Evolutionary conservation across 1,140 invertebrate genomes (phyloP).

Genomic region (Microvelia longipes): DNA sequence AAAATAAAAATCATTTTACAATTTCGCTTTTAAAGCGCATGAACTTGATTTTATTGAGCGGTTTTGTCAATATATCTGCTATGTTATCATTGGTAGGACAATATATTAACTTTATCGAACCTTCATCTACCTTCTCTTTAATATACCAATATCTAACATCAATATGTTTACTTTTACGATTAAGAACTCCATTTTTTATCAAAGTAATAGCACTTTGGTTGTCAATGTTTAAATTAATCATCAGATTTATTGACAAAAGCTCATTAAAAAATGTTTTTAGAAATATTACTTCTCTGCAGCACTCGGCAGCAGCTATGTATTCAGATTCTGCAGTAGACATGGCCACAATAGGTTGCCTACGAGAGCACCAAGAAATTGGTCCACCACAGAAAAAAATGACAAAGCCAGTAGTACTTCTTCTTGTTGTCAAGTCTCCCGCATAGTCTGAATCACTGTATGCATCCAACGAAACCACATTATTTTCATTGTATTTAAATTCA

Average conservation of each 20-base stretch:
- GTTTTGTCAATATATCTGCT: not conserved
- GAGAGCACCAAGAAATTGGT: slow-evolving; percentile 23
- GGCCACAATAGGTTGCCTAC: slow-evolving; percentile 10
- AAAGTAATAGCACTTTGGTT: not conserved
- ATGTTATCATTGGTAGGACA: not conserved
- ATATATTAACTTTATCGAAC: not conserved
- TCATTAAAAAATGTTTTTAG: not conserved
- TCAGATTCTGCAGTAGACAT: slow-evolving; percentile 14
- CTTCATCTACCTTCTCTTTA: not conserved
- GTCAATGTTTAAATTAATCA: not conserved
- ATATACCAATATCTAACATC: not conserved
- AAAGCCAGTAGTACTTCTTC: slow-evolving; percentile 26
- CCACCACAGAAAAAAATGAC: slow-evolving; percentile 20
- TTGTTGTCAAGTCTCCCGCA: slow-evolving; percentile 11
- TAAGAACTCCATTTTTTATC: not conserved
- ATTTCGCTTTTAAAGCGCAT: not conserved
- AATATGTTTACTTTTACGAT: not conserved
- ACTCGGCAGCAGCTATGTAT: slow-evolving; percentile 11
- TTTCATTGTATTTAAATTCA: not conserved
- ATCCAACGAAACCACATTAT: not conserved
- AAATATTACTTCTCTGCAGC: not conserved
- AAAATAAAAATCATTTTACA: no score
- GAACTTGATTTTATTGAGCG: not conserved
- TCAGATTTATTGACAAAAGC: not conserved
- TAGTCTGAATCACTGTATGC: not conserved